Conservation (phyloP, 2,797 vertebrate genomes). For the Microtus agrestis region DNA sequence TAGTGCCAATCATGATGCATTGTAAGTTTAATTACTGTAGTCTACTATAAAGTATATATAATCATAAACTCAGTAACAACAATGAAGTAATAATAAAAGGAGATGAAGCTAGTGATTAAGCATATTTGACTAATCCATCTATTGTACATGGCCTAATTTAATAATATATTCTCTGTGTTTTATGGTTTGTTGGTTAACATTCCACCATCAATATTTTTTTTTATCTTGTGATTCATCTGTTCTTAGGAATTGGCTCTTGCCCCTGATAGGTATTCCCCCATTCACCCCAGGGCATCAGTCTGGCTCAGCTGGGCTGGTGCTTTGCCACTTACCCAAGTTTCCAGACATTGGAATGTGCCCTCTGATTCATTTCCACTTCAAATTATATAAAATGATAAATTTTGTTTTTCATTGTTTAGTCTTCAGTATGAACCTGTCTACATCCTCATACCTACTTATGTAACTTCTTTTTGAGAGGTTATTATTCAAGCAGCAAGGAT, state of each 20-base stretch:
- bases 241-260: background rate
- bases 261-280: too few species aligned
- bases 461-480: background rate
- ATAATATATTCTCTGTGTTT: background rate
- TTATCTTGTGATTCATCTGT: background rate
- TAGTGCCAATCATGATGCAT: background rate
- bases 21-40: background rate
- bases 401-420: background rate
- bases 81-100: background rate
- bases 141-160: background rate
- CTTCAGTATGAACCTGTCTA: background rate
- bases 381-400: constrained; percentile 29
- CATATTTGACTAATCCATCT: background rate
- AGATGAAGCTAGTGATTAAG: background rate
- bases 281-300: too few species aligned
- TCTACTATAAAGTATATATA: background rate
- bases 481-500: background rate
- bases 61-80: background rate
- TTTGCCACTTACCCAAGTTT: background rate
- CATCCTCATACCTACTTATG: background rate
- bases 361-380: background rate
- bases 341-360: background rate
- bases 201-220: background rate
- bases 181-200: background rate
- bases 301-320: too few species aligned